Evolutionary conservation across 2,888 invertebrate genomes (phyloP), one percentile per base, ranked within the genome.

Genomic region (Exocentrus adspersus): DNA sequence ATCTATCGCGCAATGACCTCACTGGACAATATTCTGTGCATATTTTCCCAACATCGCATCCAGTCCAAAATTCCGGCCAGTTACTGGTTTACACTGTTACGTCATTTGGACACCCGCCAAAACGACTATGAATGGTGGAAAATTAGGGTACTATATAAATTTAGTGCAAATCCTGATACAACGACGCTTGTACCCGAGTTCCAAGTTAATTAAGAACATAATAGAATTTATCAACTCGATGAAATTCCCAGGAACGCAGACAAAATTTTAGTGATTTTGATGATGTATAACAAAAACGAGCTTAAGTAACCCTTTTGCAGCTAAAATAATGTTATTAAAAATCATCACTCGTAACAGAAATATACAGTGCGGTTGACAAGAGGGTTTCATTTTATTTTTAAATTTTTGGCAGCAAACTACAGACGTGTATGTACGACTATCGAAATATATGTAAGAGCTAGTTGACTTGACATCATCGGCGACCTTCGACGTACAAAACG

Each of bases 1-100:
- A 52, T 21, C 41, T n/a, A 9, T 9, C 52, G 53, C 53, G 41
- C 41, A 53, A 53, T 37, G 53, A 53, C 41, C 53, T 53, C 53
- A 41, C 41, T 14, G 53, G 16, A 24, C 41, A 41, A 37, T 41
- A 37, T 42, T 41, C 32, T 37, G 19, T 21, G 21, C 53, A 14
- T 53, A 41, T 21, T 53, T 37, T 41, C 24, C 9, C 12, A 28
- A 10, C 14, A 16, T 24, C 48, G 16, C 28, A 7, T 24, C 48
- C 14, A 20, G 46, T 24, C 24, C 24, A 48, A 48, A 28, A 48
- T 48, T 48, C 28, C 28, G 7, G 28, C 24, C 24, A 48, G 48
- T 48, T 48, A 48, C 48, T 10, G 48, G n/a, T 28, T 48, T 17
- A 48, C 48, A 28, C 0, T 24, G 28, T 28, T 48, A 28, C 48